Conservation (phyloP, 2,797 vertebrate genomes). For the Myiothlypis chrysogaster region DNA sequence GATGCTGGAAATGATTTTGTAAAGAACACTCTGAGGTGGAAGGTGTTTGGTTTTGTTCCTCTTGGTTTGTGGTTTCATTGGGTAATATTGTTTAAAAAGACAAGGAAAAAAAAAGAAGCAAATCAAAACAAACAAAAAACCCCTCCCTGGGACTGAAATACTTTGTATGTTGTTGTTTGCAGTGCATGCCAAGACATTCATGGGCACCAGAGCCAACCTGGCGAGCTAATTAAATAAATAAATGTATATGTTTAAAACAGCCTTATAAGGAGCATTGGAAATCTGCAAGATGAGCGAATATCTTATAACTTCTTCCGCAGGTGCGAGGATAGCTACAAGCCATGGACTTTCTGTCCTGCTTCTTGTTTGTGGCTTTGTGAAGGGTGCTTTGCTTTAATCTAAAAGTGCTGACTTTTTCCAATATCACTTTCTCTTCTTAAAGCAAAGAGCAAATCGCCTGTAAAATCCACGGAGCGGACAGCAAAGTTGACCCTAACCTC, state of each 20-base stretch:
- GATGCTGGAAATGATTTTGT: background rate
- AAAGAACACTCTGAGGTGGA: background rate
- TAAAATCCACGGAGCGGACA: conserved; percentile 85
- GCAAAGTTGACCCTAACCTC: conserved; percentile 86
- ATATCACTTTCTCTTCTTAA: conserved; percentile 88
- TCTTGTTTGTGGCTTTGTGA: conserved; percentile 87
- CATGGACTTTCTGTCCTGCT: conserved; percentile 90
- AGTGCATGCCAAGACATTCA: conserved; percentile 84
- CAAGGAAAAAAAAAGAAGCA: conserved; percentile 1
- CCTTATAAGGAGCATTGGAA: conserved; percentile 82
- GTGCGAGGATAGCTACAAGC: conserved; percentile 92
- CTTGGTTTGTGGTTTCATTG: background rate
- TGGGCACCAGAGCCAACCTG: conserved; percentile 79
- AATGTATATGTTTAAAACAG: conserved; percentile 81
- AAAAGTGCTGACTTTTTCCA: conserved; percentile 88
- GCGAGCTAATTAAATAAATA: conserved; percentile 80
- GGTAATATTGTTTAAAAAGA: conserved; percentile 39
- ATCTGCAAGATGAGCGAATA: conserved; percentile 84
- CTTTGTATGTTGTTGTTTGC: conserved; percentile 80
- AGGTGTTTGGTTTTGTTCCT: background rate
- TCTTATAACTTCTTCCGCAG: conserved; percentile 86
- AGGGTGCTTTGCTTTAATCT: conserved; percentile 92
- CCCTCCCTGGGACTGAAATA: conserved; percentile 75
- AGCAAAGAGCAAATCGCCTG: conserved; percentile 90
- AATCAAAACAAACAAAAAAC: background rate